These are phyloP conservation scores for Todiramphus saurophagus DNA, from an alignment of 2,113 vertebrate genomes.

Conservation along the genomic window DNA sequence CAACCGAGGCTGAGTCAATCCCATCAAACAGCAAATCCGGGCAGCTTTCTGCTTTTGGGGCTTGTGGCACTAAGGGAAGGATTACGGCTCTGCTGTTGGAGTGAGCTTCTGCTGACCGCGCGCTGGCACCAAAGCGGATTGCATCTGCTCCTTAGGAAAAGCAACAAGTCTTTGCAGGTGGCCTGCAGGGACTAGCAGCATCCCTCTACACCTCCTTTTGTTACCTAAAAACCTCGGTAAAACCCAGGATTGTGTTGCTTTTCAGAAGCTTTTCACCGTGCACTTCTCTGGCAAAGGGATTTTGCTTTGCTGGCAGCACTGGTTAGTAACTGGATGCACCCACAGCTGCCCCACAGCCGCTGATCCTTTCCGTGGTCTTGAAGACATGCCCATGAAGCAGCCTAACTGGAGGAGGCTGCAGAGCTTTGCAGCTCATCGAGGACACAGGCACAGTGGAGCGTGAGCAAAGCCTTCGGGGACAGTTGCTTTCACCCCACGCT, in stretches of 20 bases:
- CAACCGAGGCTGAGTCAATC: background rate
- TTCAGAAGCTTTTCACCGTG: background rate
- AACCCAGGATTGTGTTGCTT: background rate
- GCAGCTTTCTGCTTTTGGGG: background rate
- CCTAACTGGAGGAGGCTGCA: background rate
- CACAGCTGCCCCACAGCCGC: background rate
- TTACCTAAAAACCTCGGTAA: background rate
- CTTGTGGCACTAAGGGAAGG: background rate
- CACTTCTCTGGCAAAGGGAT: background rate
- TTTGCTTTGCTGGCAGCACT: background rate
- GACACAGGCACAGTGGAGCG: background rate
- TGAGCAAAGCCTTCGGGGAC: background rate
- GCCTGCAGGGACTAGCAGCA: background rate
- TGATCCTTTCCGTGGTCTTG: background rate
- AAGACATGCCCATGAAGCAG: background rate
- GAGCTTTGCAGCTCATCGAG: background rate
- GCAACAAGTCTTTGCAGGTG: background rate
- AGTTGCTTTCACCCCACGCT: background rate
- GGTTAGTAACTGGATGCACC: background rate
- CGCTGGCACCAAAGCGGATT: background rate
- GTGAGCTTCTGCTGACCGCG: background rate
- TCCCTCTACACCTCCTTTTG: background rate
- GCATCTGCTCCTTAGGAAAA: background rate
- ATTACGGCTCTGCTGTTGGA: background rate
- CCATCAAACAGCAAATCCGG: background rate